Base-by-base conservation (phyloP, 2,888 invertebrate genomes). In the Drosophila suboccidentalis region DNA sequence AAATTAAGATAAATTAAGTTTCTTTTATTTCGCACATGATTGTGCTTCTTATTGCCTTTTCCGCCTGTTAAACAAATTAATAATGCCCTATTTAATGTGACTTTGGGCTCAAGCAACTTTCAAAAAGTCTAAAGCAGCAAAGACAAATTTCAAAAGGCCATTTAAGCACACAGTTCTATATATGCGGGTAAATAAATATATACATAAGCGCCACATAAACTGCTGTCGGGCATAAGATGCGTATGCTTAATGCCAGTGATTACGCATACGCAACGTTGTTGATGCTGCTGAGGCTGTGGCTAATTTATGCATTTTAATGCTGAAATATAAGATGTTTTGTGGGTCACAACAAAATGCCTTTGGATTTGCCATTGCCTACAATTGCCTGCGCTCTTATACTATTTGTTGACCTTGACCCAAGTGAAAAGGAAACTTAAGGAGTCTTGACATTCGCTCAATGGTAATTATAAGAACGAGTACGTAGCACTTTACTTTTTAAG, bases 251-350 rank as follows among this genome's bases (percentile, higher is more conserved):
- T 86, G 65, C 32, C 66, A 47, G 46, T 65, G 57, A 84, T 84
- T 85, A 78, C 78, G 80, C 88, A 86, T 89, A 82, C 88, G 88
- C 82, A 57, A 26, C 62, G 63, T 32, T 22, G 60, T 11, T 26
- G 26, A 26, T 5, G 22, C 57, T 53, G 17, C 13, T 26, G 26
- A 26, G 5, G 22, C 57, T 53, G 17, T 15, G 57, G 38, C 62
- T 69, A 81, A 74, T 81, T 78, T 67, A 78, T 81, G 61, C 68
- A 71, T 63, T 66, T 62, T 44, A 64, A 61, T 55, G 57, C 41
- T 39, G 62, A 60, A 51, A 68, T 53, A 57, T 44, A 67, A 71
- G 60, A 59, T 72, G 60, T 59, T 60, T 26, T 71, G 38, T 60
- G 55, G 67, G 53, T 13, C 47, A 50, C 54, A 62, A 51, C 39